Base-by-base conservation (phyloP, 2,113 vertebrate genomes). In the Gallinago media region DNA sequence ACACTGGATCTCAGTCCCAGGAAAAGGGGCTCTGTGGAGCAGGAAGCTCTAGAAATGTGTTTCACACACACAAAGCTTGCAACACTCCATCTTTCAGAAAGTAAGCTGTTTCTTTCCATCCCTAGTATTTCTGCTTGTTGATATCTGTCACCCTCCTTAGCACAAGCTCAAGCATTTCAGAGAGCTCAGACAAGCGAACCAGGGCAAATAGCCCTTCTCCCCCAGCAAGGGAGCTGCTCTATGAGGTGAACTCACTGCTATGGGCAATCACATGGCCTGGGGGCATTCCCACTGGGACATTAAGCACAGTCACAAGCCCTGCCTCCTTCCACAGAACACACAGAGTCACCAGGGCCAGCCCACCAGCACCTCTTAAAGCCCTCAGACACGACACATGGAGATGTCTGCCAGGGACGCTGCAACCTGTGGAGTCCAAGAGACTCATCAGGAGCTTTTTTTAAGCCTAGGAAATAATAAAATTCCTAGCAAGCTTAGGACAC, bases 341-440 rank as follows among this genome's bases (percentile, higher is more conserved):
- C 2, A 15, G 6, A n/a, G 52, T 13, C 73, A 55, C 15, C 12
- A 4, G 8, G 40, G 65, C 38, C 32, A 34, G 16, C 17, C 26
- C 40, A 19, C 59, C 59, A 77, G 65, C 32, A 21, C 34, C 21
- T 52, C 72, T 68, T 22, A 58, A 47, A 92, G 31, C 20, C 26
- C 34, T 19, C 62, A 19, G n/a, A 31, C 59, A 15, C 2, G 0
- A 27, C 22, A 44, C 67, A 27, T 0, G 0, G 32, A 62, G 58
- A 16, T 16, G 1, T 20, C 54, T 65, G 15, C 47, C 47, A 36
- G 34, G 27, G 49, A 9, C 6, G 19, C 15, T 3, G 5, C 4
- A 44, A 47, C 36, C 56, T 66, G 29, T 7, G 44, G 26, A 44
- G 36, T 7, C 47, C 23, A 58, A 21, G 23, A 10, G 3, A 34